Percentiles rank a stretch among this genome's conserved stretches.
Conservation (phyloP, 2,113 vertebrate species). For the Okapia johnstoni region DNA sequence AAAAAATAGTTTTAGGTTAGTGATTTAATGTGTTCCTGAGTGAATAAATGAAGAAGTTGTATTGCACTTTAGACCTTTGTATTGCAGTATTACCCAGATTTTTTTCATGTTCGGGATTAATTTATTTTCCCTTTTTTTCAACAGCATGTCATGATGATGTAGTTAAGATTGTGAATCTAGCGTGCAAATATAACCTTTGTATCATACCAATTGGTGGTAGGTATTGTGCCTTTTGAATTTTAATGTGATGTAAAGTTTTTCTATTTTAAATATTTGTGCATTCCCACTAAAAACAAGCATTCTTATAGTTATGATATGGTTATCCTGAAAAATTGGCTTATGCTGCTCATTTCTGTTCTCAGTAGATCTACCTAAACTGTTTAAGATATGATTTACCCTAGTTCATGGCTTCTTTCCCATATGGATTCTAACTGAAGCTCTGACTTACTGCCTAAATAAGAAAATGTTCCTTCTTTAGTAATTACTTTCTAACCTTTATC, state of each 20-base stretch:
- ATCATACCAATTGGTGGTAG: constrained; percentile 98
- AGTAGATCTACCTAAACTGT: neutral
- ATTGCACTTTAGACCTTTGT: neutral
- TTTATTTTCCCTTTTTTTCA: constrained; percentile 56
- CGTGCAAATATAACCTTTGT: constrained; percentile 95
- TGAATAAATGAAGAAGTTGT: neutral
- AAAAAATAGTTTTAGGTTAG: neutral
- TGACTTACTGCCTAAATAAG: neutral
- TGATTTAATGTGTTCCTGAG: neutral
- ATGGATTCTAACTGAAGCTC: neutral
- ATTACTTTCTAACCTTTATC: constrained; percentile 23
- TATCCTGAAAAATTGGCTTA: neutral
- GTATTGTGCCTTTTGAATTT: constrained; percentile 71
- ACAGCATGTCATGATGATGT: constrained; percentile 95
- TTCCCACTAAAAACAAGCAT: neutral
- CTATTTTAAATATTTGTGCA: neutral
- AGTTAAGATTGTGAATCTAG: constrained; percentile 95
- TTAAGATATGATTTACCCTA: neutral
- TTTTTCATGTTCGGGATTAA: constrained; percentile 49
- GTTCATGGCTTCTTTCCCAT: neutral
- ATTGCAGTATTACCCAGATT: neutral
- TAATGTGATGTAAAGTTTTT: constrained; percentile 27
- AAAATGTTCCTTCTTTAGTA: constrained; percentile 26
- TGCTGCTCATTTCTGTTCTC: neutral
- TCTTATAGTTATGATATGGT: neutral